Base-by-base conservation (phyloP, 2,113 vertebrate genomes). In the Poeciliopsis retropinna region DNA sequence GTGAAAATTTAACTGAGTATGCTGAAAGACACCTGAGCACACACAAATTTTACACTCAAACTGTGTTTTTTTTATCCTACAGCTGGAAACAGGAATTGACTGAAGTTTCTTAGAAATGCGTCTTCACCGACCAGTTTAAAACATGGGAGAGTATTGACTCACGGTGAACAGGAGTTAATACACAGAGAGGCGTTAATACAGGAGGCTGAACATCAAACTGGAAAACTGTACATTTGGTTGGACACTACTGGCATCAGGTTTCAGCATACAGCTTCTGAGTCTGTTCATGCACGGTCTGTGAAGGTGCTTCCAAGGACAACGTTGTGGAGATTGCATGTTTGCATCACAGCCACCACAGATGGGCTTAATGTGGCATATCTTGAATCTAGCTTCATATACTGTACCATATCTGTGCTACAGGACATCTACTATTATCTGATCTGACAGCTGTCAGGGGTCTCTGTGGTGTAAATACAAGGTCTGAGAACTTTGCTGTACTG, bases 1-100 rank as follows among this genome's bases (percentile, higher is more conserved):
- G 93, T 92, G 93, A 89, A 93, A 88, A 88, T 86, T 90, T 83
- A 79, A 91, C 88, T 90, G 87, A 86, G 75, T 83, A 87, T 86
- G 81, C 80, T 84, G 75, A 57, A 78, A 83, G 76, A 79, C 75
- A 64, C 77, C 70, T 82, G 74, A 83, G 75, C 85, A 76, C 82
- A 79, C 87, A 74, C 78, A 73, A 29, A 75, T 63, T 30, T 31
- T 82, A 61, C 60, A 64, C 28, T 74, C 22, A 57, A 57, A 57
- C 51, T 37, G 34, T 37, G 10, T 37, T 17, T 8, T 22, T 22
- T 70, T 74, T 62, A 69, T 70, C 78, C 76, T 66, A 70, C 76
- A 78, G 39, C 77, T 76, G 60, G 67, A 80, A 88, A 47, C 10
- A 72, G 75, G 70, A 86, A 64, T 41, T 57, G 22, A 75, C 76